Conservation (phyloP, 2,888 invertebrate species). For the Palloptera scutellata region DNA sequence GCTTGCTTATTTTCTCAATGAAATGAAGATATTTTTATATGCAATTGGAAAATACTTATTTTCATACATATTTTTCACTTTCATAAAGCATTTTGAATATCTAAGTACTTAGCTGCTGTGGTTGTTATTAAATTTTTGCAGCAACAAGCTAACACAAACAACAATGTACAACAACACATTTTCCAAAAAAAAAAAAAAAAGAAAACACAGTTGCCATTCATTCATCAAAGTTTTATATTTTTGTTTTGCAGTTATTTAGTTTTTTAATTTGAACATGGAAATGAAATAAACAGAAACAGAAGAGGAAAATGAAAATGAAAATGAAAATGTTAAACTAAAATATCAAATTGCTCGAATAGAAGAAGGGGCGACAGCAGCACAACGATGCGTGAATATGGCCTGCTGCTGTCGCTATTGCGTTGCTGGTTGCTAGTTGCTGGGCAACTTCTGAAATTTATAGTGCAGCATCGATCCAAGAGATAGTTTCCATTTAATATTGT, state of each 20-base stretch:
- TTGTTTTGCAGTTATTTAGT: not conserved
- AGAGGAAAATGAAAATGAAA: not conserved
- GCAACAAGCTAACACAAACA: not conserved
- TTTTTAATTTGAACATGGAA: too few species aligned
- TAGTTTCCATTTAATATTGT: not conserved
- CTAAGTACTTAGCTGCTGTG: not conserved
- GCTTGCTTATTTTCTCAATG: too few species aligned
- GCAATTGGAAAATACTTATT: not conserved
- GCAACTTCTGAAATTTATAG: not conserved
- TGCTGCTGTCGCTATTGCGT: conserved; percentile 1
- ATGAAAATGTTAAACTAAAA: conserved; percentile 6
- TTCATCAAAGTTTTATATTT: conserved; percentile 38
- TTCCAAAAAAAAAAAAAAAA: not conserved
- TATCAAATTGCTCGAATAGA: conserved; percentile 22
- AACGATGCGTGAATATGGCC: too few species aligned
- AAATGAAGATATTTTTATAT: too few species aligned
- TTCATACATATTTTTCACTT: not conserved
- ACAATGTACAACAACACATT: not conserved
- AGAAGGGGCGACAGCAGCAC: not conserved
- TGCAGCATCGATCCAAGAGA: not conserved
- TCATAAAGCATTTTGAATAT: not conserved
- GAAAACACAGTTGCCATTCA: conserved; percentile 39
- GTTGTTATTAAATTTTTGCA: not conserved
- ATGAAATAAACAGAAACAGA: not conserved
- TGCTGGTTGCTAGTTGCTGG: not conserved